Evolutionary conservation across 2,113 vertebrate species (phyloP).

Genomic region (Neogobius melanostomus): DNA sequence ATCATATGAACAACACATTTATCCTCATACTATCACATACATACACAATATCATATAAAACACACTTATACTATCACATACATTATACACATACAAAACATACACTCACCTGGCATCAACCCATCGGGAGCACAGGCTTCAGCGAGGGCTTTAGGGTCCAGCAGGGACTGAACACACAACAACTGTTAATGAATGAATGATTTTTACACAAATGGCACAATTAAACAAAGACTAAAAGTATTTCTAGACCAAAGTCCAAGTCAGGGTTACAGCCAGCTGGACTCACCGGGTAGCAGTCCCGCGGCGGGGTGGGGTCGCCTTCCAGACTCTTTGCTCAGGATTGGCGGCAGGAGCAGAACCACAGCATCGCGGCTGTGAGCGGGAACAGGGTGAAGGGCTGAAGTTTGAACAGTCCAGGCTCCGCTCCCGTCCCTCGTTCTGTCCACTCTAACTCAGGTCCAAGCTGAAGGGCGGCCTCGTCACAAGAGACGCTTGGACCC

Average conservation of each 20-base stretch:
- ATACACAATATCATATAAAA: no score
- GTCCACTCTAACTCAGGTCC: neutral
- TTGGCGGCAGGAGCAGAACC: constrained; percentile 83
- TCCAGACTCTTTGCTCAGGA: constrained; percentile 84
- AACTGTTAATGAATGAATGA: neutral
- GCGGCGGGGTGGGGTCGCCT: constrained; percentile 78
- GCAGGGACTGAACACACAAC: constrained; percentile 65
- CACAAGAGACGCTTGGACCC: neutral
- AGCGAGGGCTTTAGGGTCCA: constrained; percentile 70
- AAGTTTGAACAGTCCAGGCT: neutral
- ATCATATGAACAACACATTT: no score
- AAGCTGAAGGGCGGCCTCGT: neutral
- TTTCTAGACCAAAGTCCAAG: no score
- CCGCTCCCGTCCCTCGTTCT: neutral
- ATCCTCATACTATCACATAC: no score
- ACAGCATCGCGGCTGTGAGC: constrained; percentile 72
- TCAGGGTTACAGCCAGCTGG: neutral
- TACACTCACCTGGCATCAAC: constrained; percentile 81
- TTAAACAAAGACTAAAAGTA: neutral
- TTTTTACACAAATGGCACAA: neutral
- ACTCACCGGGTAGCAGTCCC: constrained; percentile 85
- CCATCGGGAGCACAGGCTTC: constrained; percentile 77
- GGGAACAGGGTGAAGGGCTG: constrained; percentile 4
- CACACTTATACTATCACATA: neutral
- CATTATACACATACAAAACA: neutral